Percentiles rank a stretch among this genome's conserved stretches.
Conservation (phyloP, 1,140 invertebrate genomes). For the Globodera rostochiensis region DNA sequence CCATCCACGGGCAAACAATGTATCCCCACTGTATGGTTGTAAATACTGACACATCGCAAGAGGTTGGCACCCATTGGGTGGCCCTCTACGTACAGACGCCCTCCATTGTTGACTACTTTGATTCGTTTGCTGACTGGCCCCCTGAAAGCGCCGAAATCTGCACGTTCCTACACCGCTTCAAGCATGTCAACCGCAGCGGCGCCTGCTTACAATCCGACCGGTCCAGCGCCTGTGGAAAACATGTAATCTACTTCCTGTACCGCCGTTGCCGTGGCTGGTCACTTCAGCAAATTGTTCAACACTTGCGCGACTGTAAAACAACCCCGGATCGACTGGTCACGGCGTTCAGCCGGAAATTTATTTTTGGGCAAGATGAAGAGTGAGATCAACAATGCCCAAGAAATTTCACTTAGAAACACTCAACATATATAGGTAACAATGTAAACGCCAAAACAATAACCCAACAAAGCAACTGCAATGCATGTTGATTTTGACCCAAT, state of each 20-base stretch:
- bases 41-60: background rate
- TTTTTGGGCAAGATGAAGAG: background rate
- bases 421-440: background rate
- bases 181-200: background rate
- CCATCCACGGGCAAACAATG: no score
- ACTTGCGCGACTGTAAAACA: background rate
- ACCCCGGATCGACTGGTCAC: background rate
- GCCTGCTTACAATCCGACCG: background rate
- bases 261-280: background rate
- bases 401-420: background rate
- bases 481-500: constrained; percentile 31
- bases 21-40: background rate
- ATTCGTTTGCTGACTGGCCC: background rate
- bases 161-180: background rate
- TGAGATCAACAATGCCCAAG: no score
- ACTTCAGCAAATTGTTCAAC: background rate
- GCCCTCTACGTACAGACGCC: background rate
- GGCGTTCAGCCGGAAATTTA: background rate
- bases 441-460: background rate
- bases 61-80: constrained; percentile 8
- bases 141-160: background rate
- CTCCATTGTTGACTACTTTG: background rate
- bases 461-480: constrained; percentile 1
- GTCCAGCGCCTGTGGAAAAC: background rate
- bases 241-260: constrained; percentile 16